Base-by-base conservation (phyloP, 2,888 invertebrate species). In the Seladonia tumulorum region DNA sequence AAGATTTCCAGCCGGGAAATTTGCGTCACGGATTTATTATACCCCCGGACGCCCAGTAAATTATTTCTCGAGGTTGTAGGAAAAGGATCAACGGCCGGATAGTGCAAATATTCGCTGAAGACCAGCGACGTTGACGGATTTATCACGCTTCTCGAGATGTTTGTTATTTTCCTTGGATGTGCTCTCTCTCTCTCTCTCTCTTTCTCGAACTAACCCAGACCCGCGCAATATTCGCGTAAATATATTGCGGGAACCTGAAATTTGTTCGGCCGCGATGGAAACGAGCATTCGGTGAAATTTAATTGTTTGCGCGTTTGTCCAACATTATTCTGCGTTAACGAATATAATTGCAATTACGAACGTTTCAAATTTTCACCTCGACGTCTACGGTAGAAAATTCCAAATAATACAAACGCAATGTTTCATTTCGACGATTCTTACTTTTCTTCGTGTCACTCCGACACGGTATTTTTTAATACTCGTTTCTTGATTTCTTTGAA, bases 21-120 rank as follows among this genome's bases (percentile, higher is more conserved):
- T 75, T 63, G 29, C 53, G n/a, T 77, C 14, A 39, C 45, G 71
- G 66, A 85, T 80, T 85, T 81, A 77, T 81, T 76, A 47, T 47
- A 47, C n/a, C 22, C 16, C 42, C 7, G 29, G 35, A 76, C 47
- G 18, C 57, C 45, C 22, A 4, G 60, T 63, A n/a, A 60, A 73
- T 60, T 73, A 4, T 73, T 79, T 60, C 45, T 45, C 29, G 29
- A 7, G 53, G 25, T 79, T 49, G 47, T 18, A 25, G 25, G 47
- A 7, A 71, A 47, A 60, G 29, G 68, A 73, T 49, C 35, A 49
- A 22, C 12, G 35, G 29, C 29, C 14, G 68, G 47, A n/a, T 47
- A 77, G 68, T 68, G 68, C 66, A 77, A 77, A 79, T 79, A 79
- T 73, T 78, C 45, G 78, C 42, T 78, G 71, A 60, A 45, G 29